phyloP scores from a whole-genome alignment of 1,140 invertebrate species.

The Ooceraea biroi region DNA sequence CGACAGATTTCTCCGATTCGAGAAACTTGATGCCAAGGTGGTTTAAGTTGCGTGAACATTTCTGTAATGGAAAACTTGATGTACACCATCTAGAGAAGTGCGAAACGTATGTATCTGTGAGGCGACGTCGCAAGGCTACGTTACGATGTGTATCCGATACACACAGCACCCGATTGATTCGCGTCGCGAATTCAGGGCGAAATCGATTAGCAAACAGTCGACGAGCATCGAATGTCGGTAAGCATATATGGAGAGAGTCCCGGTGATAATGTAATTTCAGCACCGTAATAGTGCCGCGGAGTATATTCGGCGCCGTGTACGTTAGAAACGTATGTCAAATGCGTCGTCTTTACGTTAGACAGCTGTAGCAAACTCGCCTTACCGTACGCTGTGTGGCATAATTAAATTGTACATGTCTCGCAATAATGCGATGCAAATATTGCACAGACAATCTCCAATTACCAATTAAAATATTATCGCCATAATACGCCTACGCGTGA shows the following conservation, averaged over 20 bases:
- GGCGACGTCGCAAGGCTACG: not conserved
- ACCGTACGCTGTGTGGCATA: conserved; percentile 3
- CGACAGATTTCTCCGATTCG: not conserved
- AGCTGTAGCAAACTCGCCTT: conserved; percentile 18
- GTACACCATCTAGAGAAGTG: not conserved
- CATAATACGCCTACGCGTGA: not conserved
- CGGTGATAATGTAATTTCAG: conserved; percentile 58
- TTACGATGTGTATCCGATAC: conserved; percentile 3
- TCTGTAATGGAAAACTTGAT: conserved; percentile 8
- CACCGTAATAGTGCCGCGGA: conserved; percentile 44
- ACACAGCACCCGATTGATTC: conserved; percentile 37
- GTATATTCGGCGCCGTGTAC: conserved; percentile 35
- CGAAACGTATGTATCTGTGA: not conserved
- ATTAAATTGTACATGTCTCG: conserved; percentile 51
- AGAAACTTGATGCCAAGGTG: not conserved
- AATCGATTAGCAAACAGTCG: conserved; percentile 59
- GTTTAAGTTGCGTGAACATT: not conserved
- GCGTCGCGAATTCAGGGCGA: conserved; percentile 28
- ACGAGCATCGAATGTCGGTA: conserved; percentile 52
- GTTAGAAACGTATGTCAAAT: conserved; percentile 53
- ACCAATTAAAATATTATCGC: conserved; percentile 33
- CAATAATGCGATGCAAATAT: conserved; percentile 53
- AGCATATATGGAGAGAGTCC: conserved; percentile 43
- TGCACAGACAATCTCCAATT: conserved; percentile 10
- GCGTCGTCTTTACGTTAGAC: conserved; percentile 50